Conservation (phyloP, 2,113 vertebrate genomes). For the Monopterus albus region DNA sequence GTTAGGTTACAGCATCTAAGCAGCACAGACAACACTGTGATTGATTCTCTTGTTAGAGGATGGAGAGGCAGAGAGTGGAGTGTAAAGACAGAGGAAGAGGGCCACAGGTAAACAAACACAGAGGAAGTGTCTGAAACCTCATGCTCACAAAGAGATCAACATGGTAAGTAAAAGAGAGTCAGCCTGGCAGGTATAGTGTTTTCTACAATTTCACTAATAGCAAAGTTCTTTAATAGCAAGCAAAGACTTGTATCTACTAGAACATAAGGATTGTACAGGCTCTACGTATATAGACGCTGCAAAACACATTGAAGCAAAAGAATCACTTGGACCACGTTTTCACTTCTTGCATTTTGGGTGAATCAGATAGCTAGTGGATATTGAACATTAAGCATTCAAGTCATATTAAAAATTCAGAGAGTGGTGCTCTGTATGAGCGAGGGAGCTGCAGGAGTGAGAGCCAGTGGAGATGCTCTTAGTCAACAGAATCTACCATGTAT, state of each 20-base stretch:
- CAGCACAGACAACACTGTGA: conserved; percentile 41
- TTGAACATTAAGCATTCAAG: too few species aligned
- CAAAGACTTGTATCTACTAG: not conserved
- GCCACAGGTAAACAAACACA: conserved; percentile 20
- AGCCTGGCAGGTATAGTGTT: not conserved
- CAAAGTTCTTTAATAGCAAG: not conserved
- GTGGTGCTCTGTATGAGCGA: too few species aligned
- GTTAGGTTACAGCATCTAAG: conserved; percentile 32
- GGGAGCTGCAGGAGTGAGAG: too few species aligned
- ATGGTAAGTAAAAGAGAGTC: not conserved
- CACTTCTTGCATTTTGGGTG: too few species aligned
- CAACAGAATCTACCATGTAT: too few species aligned
- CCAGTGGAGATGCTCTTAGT: too few species aligned
- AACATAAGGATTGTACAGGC: not conserved
- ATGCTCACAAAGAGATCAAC: not conserved
- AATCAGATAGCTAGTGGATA: too few species aligned
- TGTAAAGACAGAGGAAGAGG: conserved; percentile 21
- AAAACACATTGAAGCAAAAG: too few species aligned
- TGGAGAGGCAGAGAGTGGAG: conserved; percentile 20
- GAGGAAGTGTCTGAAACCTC: conserved; percentile 10
- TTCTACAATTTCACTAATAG: not conserved
- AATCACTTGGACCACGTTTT: too few species aligned
- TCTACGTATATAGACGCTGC: not conserved
- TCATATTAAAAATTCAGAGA: too few species aligned
- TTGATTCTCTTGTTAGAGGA: conserved; percentile 50